Base-by-base conservation (phyloP, 2,113 vertebrate genomes). In the Ploceus nigricollis region DNA sequence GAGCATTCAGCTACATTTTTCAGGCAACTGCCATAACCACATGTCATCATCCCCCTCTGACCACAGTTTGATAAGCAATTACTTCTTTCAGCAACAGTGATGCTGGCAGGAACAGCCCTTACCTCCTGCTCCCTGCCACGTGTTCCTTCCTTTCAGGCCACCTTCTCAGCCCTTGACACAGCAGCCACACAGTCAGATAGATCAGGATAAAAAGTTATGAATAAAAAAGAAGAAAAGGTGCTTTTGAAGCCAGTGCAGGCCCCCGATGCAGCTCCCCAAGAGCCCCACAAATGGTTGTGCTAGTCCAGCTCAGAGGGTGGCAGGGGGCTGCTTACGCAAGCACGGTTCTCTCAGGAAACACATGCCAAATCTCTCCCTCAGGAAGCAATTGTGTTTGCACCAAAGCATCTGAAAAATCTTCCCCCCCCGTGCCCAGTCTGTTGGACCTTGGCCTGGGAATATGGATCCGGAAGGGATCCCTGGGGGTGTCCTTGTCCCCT, bases 371-470 rank as follows among this genome's bases (percentile, higher is more conserved):
- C 91, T 93, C 79, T 66, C 90, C 85, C 96, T 4, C 22, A 94
- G 94, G 86, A 94, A 90, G 82, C 35, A 61, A 86, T 81, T 94
- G 79, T 88, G 76, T 56, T 81, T 73, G 64, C 76, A 83, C 42
- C 68, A 40, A 97, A 97, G 86, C 68, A 96, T 92, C 82, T 58
- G 76, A 97, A 95, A 94, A 96, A 96, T 95, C 94, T 88, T 30
- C 51, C 65, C 86, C 65, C 14, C 23, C 85, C 5, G 66, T 69
- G 88, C 58, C 58, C 45, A 39, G 60, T 12, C 79, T 1, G 7
- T 24, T 53, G 86, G 90, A 90, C 60, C 54, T 33, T 69, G 82
- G 94, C 90, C 54, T 40, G 53, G 65, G 69, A 94, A 83, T 33
- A 89, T 0, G 2, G 68, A 80, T 57, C 48, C 7, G 25, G 87